These are phyloP conservation scores for Urocitellus parryii DNA, from an alignment of 2,113 vertebrate species.

Conservation along the genomic window DNA sequence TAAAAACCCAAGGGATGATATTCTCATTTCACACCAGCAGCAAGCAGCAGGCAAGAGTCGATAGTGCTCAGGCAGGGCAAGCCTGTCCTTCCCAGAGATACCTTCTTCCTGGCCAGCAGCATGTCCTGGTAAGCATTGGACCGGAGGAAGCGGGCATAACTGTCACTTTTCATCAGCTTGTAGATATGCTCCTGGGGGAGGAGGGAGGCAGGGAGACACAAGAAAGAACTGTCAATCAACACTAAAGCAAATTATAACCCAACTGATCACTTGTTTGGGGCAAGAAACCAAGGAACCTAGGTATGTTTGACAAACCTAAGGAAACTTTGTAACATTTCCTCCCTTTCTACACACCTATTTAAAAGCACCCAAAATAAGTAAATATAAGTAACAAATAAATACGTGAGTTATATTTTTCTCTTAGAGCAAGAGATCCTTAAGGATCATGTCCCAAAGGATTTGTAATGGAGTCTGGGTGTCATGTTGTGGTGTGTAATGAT, in stretches of 20 bases:
- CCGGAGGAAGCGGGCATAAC: slow-evolving; percentile 97
- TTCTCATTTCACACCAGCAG: slow-evolving; percentile 86
- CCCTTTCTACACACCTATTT: background rate
- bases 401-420: background rate
- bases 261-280: no score
- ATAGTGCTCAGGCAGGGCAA: slow-evolving; percentile 85
- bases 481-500: background rate
- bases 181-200: slow-evolving; percentile 95
- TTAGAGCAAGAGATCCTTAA: background rate
- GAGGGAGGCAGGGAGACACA: slow-evolving; percentile 49
- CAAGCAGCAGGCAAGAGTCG: slow-evolving; percentile 89
- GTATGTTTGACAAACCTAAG: background rate
- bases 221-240: slow-evolving; percentile 76
- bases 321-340: background rate
- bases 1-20: slow-evolving; percentile 76
- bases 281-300: background rate
- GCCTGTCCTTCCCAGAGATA: slow-evolving; percentile 88
- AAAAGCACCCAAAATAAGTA: background rate
- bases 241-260: slow-evolving; percentile 63
- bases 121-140: slow-evolving; percentile 97
- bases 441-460: background rate
- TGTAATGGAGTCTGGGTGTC: background rate
- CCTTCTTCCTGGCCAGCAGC: slow-evolving; percentile 96
- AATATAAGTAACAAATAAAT: no score
- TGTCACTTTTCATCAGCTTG: slow-evolving; percentile 99